Base-by-base conservation (phyloP, 2,797 vertebrate genomes). In the Decapterus maruadsi region DNA sequence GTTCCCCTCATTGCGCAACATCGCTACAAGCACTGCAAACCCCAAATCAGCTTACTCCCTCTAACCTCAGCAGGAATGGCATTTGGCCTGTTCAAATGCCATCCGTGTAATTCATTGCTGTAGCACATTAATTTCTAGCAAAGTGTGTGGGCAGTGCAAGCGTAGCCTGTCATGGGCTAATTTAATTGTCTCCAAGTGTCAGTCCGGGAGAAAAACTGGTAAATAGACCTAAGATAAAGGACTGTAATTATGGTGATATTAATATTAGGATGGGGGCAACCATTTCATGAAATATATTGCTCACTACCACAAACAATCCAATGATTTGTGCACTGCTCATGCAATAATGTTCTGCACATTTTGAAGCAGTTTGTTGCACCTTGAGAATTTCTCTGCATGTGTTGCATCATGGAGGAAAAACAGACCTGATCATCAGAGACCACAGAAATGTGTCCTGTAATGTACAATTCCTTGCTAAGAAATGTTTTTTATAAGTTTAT, bases 81-180 rank as follows among this genome's bases (percentile, higher is more conserved):
- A 91, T 94, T 90, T 88, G 89, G 83, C 92, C 78, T 29, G 56
- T 87, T 89, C 73, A 89, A 86, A 90, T 91, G 86, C 89, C 84
- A 89, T 70, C 78, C 13, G 31, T 85, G 83, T 87, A 87, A 83
- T 89, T 87, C 84, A 75, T 76, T 77, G 62, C 81, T 67, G 74
- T 81, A 83, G 83, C 76, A 72, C 75, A 77, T 82, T 67, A 4
- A 88, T 86, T 89, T 84, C 54, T 78, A 56, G 74, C 61, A 84
- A 84, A 86, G 77, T 79, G 65, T 62, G 69, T 74, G 73, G 78
- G 61, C 70, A 29, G 54, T 70, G 68, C 69, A 62, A 78, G 66
- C 64, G 68, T 68, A 70, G 48, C 58, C 62, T 78, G 72, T 72
- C 75, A 63, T 45, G 54, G 19, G 40, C 29, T 74, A 77, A 82